These are phyloP conservation scores for Choristoneura rosaceana DNA, from an alignment of 2,888 invertebrate genomes.

Conservation along the genomic window DNA sequence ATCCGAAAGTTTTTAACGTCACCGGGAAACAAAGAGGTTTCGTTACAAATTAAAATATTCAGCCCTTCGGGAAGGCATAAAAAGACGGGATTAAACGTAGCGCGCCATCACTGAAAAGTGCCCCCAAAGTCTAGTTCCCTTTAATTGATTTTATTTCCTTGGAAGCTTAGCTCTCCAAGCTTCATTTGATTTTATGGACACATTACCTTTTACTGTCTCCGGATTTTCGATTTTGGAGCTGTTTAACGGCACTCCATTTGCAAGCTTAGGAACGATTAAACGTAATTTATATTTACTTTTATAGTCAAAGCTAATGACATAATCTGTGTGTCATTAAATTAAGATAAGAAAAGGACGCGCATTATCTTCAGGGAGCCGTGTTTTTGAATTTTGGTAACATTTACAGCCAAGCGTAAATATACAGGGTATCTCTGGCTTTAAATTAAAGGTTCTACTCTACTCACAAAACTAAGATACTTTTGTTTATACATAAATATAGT, in stretches of 20 bases:
- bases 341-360: neutral
- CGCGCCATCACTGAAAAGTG: constrained; percentile 44
- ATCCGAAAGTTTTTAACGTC: constrained; percentile 27
- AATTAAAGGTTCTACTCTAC: too few species aligned
- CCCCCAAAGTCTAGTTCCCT: constrained; percentile 45
- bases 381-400: too few species aligned
- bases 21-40: constrained; percentile 36
- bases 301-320: constrained; percentile 10
- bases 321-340: neutral
- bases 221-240: constrained; percentile 37
- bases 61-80: constrained; percentile 38
- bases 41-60: constrained; percentile 41
- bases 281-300: constrained; percentile 27
- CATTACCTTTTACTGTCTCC: constrained; percentile 41
- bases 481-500: too few species aligned
- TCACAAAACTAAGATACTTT: too few species aligned
- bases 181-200: constrained; percentile 43
- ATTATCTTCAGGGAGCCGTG: neutral
- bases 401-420: too few species aligned
- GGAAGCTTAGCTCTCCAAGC: constrained; percentile 26
- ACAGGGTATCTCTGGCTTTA: too few species aligned
- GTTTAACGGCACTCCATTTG: constrained; percentile 29
- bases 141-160: constrained; percentile 51
- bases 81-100: constrained; percentile 38
- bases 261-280: constrained; percentile 29